Base-by-base conservation (phyloP, 2,888 invertebrate genomes). In the Leptopilina myrica region DNA sequence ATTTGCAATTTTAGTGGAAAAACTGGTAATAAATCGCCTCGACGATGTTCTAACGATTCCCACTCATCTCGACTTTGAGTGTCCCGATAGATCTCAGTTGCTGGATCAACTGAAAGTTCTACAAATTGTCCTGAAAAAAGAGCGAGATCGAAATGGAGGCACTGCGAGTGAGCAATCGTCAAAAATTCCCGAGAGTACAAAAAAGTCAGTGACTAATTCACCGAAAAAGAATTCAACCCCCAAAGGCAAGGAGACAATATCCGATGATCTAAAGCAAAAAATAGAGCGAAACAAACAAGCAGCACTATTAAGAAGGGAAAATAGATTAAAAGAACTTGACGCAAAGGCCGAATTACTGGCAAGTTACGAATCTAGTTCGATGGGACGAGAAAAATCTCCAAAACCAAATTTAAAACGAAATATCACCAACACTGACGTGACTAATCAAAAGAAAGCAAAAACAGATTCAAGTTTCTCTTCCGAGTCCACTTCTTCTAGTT, bases 1-100 rank as follows among this genome's bases (percentile, higher is more conserved):
- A 73, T 80, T 77, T 78, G 80, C 56, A 59, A 77, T 92, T 91
- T 76, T 89, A 96, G 96, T 97, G 90, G 95, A 95, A 88, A 92
- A 93, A 11, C 94, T 95, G 73, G 93, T 96, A 1, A 84, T 92
- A 4, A 94, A 95, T 80, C 96, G 96, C 86, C 86, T 96, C 1
- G 93, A 94, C 33, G 84, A 79, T 0, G 76, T 79, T 0, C 86
- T 90, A 5, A 77, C 67, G 9, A 59, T 91, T 53, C 91, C 91
- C 3, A 82, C 83, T 1, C 49, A 83, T 11, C 79, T 91, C 2
- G 86, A 86, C 56, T 91, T 91, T 73, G 84, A 87, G 20, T 90
- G 89, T 62, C 7, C 83, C 0, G 88, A 89, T 81, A 84, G 84
- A 67, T 84, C 85, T n/a, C 85, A 87, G 49, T 81, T 91, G n/a